These are phyloP conservation scores for Tigriopus californicus DNA, from an alignment of 2,888 invertebrate species.

Conservation along the genomic window DNA sequence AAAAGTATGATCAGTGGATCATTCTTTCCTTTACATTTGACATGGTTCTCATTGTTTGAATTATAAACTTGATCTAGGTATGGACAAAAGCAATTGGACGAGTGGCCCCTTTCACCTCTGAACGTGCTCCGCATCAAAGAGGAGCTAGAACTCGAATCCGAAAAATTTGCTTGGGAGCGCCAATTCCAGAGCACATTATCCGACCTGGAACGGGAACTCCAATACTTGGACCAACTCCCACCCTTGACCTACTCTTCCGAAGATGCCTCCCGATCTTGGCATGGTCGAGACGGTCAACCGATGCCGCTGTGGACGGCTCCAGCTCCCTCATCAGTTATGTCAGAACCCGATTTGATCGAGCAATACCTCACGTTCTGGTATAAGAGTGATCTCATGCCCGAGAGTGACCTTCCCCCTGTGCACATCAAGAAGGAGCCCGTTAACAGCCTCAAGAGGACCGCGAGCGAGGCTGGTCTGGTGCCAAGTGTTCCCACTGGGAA, in stretches of 20 bases:
- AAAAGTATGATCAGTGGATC: too few relatives aligned
- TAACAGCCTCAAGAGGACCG: slow-evolving; percentile 39
- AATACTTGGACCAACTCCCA: slow-evolving; percentile 19
- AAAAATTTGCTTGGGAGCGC: slow-evolving; percentile 2
- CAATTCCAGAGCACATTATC: not conserved
- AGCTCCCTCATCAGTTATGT: not conserved
- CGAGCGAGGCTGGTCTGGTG: slow-evolving; percentile 37
- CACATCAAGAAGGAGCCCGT: slow-evolving; percentile 49
- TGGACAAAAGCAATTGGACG: too few relatives aligned
- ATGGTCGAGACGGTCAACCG: slow-evolving; percentile 9
- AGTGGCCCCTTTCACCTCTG: too few relatives aligned
- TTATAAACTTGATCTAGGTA: too few relatives aligned
- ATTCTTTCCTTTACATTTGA: too few relatives aligned
- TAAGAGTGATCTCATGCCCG: slow-evolving; percentile 49
- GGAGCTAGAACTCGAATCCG: not conserved
- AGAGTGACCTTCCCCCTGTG: slow-evolving; percentile 55
- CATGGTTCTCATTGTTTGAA: too few relatives aligned
- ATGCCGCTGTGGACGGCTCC: slow-evolving; percentile 13
- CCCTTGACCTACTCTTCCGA: slow-evolving; percentile 4
- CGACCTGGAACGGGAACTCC: slow-evolving; percentile 24
- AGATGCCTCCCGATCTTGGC: slow-evolving; percentile 6
- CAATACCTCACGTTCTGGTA: slow-evolving; percentile 65
- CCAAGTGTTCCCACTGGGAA: too few relatives aligned
- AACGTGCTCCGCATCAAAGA: too few relatives aligned
- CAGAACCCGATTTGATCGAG: slow-evolving; percentile 39